These are phyloP conservation scores for Poeciliopsis occidentalis DNA, from an alignment of 2,113 vertebrate species.

Conservation along the genomic window DNA sequence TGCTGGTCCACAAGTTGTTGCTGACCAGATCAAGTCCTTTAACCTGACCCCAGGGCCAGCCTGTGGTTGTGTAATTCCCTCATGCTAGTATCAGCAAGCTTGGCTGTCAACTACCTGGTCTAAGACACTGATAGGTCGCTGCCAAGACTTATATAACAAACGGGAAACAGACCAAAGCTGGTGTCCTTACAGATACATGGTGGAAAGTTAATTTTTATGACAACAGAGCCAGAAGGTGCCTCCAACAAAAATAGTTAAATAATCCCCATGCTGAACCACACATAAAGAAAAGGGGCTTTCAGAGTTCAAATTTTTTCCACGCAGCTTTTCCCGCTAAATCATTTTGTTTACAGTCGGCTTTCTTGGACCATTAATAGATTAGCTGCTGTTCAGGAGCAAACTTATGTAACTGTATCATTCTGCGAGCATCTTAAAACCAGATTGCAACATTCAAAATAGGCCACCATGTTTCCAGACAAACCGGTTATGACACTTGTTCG, in stretches of 20 bases:
- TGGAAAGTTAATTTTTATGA: slow-evolving; percentile 11
- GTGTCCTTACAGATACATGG: slow-evolving; percentile 21
- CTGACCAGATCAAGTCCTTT: slow-evolving; percentile 40
- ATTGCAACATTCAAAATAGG: slow-evolving; percentile 60
- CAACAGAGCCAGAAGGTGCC: background rate
- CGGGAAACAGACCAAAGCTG: slow-evolving; percentile 36
- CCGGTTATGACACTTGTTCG: slow-evolving; percentile 58
- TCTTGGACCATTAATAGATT: slow-evolving; percentile 35
- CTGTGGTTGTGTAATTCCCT: slow-evolving; percentile 67
- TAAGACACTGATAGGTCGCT: slow-evolving; percentile 40
- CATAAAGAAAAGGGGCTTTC: background rate
- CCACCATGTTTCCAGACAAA: slow-evolving; percentile 68
- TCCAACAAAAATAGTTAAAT: slow-evolving; percentile 3
- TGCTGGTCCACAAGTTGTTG: slow-evolving; percentile 41
- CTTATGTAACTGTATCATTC: slow-evolving; percentile 59
- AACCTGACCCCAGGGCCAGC: slow-evolving; percentile 35
- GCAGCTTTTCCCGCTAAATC: background rate
- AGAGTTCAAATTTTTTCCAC: slow-evolving; percentile 10
- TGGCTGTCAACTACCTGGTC: slow-evolving; percentile 66
- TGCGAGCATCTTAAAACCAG: slow-evolving; percentile 21
- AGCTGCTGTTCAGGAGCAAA: slow-evolving; percentile 40
- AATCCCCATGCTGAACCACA: background rate
- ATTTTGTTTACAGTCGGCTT: slow-evolving; percentile 51
- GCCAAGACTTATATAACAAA: slow-evolving; percentile 77
- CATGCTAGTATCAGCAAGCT: slow-evolving; percentile 58